These are phyloP conservation scores for Propithecus coquereli DNA, from an alignment of 2,113 vertebrate genomes.

Conservation along the genomic window DNA sequence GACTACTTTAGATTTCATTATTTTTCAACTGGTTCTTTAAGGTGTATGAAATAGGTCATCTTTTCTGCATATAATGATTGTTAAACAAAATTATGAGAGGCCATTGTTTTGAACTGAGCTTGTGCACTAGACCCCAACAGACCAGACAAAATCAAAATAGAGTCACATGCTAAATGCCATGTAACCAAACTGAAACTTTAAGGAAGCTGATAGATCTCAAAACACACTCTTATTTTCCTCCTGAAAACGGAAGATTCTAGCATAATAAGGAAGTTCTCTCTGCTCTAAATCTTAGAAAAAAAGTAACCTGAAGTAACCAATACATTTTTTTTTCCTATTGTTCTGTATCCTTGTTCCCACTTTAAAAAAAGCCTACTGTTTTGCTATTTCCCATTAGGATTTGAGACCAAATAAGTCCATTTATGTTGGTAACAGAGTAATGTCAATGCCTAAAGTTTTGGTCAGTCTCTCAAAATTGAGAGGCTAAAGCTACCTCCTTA, in stretches of 20 bases:
- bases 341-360: background rate
- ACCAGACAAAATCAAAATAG: background rate
- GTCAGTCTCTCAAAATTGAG: background rate
- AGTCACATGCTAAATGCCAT: background rate
- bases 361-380: background rate
- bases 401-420: background rate
- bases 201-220: background rate
- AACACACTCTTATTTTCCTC: background rate
- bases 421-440: background rate
- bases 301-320: background rate
- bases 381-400: background rate
- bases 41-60: background rate
- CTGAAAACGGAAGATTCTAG: background rate
- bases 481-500: background rate
- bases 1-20: background rate
- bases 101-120: background rate
- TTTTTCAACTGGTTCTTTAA: background rate
- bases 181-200: background rate
- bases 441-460: background rate
- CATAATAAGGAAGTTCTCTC: background rate
- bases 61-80: background rate
- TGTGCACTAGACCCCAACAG: background rate
- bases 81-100: background rate
- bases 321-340: background rate
- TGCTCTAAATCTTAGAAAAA: background rate